Base-by-base conservation (phyloP, 2,888 invertebrate species). In the Drosophila setosimentum region DNA sequence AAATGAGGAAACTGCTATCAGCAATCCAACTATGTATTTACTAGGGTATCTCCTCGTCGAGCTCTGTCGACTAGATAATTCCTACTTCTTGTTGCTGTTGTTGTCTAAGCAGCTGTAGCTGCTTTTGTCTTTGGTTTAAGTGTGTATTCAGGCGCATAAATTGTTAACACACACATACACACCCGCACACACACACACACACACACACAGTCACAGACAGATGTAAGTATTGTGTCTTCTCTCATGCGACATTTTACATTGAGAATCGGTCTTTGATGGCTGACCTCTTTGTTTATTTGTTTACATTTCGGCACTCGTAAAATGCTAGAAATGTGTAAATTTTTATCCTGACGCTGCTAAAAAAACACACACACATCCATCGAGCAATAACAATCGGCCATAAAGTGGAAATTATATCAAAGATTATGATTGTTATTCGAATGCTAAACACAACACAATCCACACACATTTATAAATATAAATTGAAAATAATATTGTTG, bases 281-380 rank as follows among this genome's bases (percentile, higher is more conserved):
- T 60, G 74, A 73, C 65, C 63, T 61, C 71, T 71, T 90, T 90
- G 84, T 85, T 85, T 85, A 89, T 90, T 78, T 90, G 87, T 80
- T 89, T 90, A 80, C 89, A 64, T 73, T 85, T 76, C 61, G 57
- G 51, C 55, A 79, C 68, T 75, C 87, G 84, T 89, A 83, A 86
- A 89, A 89, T 68, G 81, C 86, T 87, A 76, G 90, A 73, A 87
- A 85, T 90, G 91, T 85, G 76, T 80, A 78, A 68, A 89, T 87
- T 85, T 85, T 68, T 78, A 73, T 87, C 70, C 68, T 49, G 58
- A 42, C 48, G 50, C 72, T 33, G 60, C 45, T 24, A 45, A 45
- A 45, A 13, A 21, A 45, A 7, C n/a, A n/a, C n/a, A 45, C 45
- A 42, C n/a, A 42, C 73, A 73, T 21, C 68, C 69, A 63, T 42